A percentile compares a stretch with the other conserved stretches of the same genome.
phyloP scores from a whole-genome alignment of 2,888 invertebrate genomes.

The Lordiphosa fenestrarum region DNA sequence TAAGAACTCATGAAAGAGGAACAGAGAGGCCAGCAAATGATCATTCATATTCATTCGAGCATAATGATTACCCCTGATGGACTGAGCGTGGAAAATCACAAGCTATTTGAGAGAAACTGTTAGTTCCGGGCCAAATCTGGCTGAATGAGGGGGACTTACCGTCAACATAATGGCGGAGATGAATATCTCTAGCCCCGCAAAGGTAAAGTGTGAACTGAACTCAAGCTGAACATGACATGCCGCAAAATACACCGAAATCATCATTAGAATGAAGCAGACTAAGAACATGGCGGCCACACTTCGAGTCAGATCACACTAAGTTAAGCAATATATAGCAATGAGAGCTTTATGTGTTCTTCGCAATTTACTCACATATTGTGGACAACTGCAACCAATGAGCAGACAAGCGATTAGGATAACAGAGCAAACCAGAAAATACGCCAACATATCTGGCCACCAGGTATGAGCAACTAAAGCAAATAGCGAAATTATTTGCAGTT shows the following conservation, averaged over 20 bases:
- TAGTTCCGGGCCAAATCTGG: background rate
- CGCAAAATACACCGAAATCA: constrained; percentile 11
- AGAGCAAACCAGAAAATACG: constrained; percentile 24
- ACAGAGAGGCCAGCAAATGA: constrained; percentile 50
- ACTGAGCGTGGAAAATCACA: constrained; percentile 58
- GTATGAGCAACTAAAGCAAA: constrained; percentile 18
- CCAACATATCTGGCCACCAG: constrained; percentile 20
- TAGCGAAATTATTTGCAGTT: constrained; percentile 35
- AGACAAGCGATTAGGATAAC: constrained; percentile 8
- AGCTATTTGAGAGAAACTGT: constrained; percentile 30
- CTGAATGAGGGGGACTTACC: constrained; percentile 1
- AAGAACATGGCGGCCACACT: constrained; percentile 6
- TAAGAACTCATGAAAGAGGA: constrained; percentile 59
- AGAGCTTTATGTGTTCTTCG: background rate
- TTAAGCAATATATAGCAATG: background rate
- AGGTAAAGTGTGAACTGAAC: background rate
- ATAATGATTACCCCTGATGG: constrained; percentile 56
- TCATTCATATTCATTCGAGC: constrained; percentile 60
- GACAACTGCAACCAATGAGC: constrained; percentile 12
- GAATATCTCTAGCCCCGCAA: background rate
- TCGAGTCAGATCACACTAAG: constrained; percentile 22
- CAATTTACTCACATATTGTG: constrained; percentile 16
- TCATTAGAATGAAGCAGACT: constrained; percentile 5
- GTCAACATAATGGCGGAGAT: background rate
- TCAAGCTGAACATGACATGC: background rate